Percentiles rank a stretch among this genome's conserved stretches.
phyloP scores from a whole-genome alignment of 2,888 invertebrate genomes.

The Rhimphoctona megacephalus region DNA sequence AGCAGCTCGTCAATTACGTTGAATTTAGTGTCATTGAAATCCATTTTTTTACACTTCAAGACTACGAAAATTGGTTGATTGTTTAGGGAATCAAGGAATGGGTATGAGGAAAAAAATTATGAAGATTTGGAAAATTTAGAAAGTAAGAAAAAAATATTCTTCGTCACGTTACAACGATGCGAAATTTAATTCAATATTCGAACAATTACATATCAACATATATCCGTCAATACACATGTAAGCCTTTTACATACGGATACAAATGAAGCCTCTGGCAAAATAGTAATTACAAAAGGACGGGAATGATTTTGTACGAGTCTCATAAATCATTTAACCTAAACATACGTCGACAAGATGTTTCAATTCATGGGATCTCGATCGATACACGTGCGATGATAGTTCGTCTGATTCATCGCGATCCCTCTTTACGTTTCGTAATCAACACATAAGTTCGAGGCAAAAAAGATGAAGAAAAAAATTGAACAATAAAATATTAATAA shows the following conservation, averaged over 20 bases:
- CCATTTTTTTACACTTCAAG: neutral
- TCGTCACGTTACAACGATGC: neutral
- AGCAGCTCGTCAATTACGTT: neutral
- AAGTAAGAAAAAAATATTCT: neutral
- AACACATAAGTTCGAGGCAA: slow-evolving; percentile 3
- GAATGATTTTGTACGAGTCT: neutral
- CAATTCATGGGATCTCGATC: slow-evolving; percentile 40
- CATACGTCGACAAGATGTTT: slow-evolving; percentile 15
- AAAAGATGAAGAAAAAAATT: neutral
- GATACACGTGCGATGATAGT: neutral
- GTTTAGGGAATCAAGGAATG: neutral
- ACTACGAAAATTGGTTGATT: neutral
- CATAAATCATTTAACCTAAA: slow-evolving; percentile 16
- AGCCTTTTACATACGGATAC: neutral
- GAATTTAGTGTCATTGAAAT: neutral
- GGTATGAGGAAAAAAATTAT: neutral
- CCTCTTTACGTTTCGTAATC: neutral
- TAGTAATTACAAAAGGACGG: slow-evolving; percentile 66
- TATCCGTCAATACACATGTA: neutral
- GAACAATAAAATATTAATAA: neutral
- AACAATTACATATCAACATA: neutral
- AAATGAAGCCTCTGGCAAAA: slow-evolving; percentile 41
- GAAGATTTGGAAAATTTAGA: neutral
- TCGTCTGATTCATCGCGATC: slow-evolving; percentile 24
- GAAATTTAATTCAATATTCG: neutral